Evolutionary conservation across 2,888 invertebrate species (phyloP).

Genomic region (Malachius bipustulatus): DNA sequence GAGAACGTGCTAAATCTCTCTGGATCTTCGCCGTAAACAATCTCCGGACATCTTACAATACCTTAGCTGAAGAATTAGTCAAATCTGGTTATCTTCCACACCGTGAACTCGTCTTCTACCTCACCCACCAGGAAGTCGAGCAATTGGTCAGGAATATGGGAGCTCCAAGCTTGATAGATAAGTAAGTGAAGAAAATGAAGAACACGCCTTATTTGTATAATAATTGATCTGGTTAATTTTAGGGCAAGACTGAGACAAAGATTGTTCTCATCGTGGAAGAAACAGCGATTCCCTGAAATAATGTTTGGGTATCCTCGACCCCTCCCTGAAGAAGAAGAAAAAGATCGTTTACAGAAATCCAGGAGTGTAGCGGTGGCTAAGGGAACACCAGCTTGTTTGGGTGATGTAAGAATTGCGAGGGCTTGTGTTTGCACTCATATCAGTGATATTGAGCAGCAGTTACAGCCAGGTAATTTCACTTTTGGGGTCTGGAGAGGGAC

Average conservation of each 20-base stretch:
- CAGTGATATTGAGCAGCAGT: slow-evolving; percentile 43
- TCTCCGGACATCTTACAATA: slow-evolving; percentile 45
- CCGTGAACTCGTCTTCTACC: slow-evolving; percentile 51
- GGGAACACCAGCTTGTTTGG: slow-evolving; percentile 63
- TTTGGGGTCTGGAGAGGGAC: no score
- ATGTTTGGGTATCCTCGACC: slow-evolving; percentile 26
- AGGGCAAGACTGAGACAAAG: slow-evolving; percentile 57
- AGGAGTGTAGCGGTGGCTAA: slow-evolving; percentile 15
- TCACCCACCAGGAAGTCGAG: slow-evolving; percentile 54
- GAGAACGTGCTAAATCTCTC: slow-evolving; percentile 58
- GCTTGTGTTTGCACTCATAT: slow-evolving; percentile 61
- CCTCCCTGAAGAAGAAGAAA: slow-evolving; percentile 18
- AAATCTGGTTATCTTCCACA: slow-evolving; percentile 52
- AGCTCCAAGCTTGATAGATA: slow-evolving; percentile 46
- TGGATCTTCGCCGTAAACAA: slow-evolving; percentile 44
- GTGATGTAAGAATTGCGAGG: slow-evolving; percentile 51
- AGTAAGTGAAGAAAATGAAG: slow-evolving; percentile 39
- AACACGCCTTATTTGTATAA: no score
- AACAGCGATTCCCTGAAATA: slow-evolving; percentile 53
- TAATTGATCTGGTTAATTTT: no score
- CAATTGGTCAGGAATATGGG: slow-evolving; percentile 40
- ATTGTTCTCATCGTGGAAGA: slow-evolving; percentile 46
- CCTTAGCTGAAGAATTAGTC: slow-evolving; percentile 47
- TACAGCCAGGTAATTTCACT: slow-evolving; percentile 28
- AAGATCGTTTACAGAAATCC: slow-evolving; percentile 11